A percentile compares a stretch with the other conserved stretches of the same genome.
These are phyloP conservation scores for Melanostoma scalare DNA, from an alignment of 2,888 invertebrate genomes.

Conservation along the genomic window DNA sequence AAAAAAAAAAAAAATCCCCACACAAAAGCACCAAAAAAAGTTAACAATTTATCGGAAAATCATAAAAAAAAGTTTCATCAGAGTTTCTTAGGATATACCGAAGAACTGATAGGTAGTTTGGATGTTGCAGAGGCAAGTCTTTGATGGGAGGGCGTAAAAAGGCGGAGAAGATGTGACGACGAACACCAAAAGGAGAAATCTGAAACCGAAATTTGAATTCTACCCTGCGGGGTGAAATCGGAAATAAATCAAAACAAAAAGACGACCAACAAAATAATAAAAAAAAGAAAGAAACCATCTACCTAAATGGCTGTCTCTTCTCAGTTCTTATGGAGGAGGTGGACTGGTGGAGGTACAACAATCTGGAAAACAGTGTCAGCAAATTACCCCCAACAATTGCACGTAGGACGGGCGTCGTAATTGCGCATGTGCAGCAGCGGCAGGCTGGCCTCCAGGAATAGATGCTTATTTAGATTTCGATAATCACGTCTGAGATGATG, in stretches of 20 bases:
- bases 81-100: background rate
- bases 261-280: background rate
- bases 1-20: constrained; percentile 5
- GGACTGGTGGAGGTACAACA: constrained; percentile 14
- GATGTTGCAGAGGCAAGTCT: constrained; percentile 10
- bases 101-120: background rate
- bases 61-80: background rate
- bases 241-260: constrained; percentile 62
- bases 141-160: constrained; percentile 18
- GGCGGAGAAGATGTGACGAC: constrained; percentile 47
- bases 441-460: constrained; percentile 46
- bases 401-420: constrained; percentile 68
- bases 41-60: constrained; percentile 45
- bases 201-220: constrained; percentile 46
- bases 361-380: constrained; percentile 60
- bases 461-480: constrained; percentile 72
- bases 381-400: constrained; percentile 63
- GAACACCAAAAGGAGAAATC: constrained; percentile 51
- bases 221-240: constrained; percentile 58
- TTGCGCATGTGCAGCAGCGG: constrained; percentile 70
- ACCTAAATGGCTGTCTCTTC: constrained; percentile 39
- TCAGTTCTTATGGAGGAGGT: background rate
- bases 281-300: constrained; percentile 3
- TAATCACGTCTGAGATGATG: constrained; percentile 67
- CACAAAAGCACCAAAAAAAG: constrained; percentile 30